Base-by-base conservation (phyloP, 53 echinoderm and acorn worm species). In the Henricia sp. region DNA sequence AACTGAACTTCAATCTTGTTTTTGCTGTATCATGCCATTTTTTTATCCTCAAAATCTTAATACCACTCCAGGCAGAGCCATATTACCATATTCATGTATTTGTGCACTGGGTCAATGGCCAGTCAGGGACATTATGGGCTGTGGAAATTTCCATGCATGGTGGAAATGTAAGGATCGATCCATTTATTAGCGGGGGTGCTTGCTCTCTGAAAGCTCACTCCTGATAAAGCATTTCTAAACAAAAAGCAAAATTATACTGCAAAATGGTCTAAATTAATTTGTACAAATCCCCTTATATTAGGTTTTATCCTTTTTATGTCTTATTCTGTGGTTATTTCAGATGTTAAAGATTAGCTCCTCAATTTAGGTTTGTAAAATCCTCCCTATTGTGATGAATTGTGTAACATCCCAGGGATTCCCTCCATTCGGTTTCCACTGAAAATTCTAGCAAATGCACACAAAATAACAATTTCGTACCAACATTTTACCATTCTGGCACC, bases 141-240 rank as follows among this genome's bases (percentile, higher is more conserved):
- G 63, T 80, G 80, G 80, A 80, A 80, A 80, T 80, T 80, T 80
- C 80, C 80, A 80, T 42, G 42, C 62, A 19, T 64, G 46, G 35
- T 62, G 10, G 32, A 33, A 62, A 25, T 12, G 26, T 19, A 80
- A 63, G 64, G 80, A 63, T 64, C 32, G 30, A 64, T 48, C 80
- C 80, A 80, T 64, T 80, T 11, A 23, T 50, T 4, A 30, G 1
- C 0, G 35, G 80, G 80, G 80, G 80, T 62, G 63, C 20, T 3
- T 3, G 17, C 33, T 29, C 50, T 50, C n/a, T 13, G 20, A 30
- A 50, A 16, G 14, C 21, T 29, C 19, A 17, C 3, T 16, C 3
- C 36, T 12, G 2, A 19, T 8, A 50, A 16, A 52, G 3, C 29
- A n/a, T n/a, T 50, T 50, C 34, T 50, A 50, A 50, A 34, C 32